Percentiles rank a stretch among this genome's conserved stretches.
Evolutionary conservation across 2,797 vertebrate species (phyloP).

Genomic region (Psittacula echo): DNA sequence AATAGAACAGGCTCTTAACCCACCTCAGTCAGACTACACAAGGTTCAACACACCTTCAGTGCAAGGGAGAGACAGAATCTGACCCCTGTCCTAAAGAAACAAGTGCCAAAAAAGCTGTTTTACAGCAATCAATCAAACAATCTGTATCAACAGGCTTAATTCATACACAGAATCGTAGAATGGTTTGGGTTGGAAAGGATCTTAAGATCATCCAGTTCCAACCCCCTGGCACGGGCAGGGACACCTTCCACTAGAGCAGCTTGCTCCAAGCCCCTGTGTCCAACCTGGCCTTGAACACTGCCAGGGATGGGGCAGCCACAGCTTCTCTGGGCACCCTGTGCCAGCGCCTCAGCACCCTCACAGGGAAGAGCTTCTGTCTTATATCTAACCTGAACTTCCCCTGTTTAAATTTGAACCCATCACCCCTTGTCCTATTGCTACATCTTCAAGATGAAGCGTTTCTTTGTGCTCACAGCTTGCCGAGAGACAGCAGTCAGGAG

Average conservation of each 20-base stretch:
- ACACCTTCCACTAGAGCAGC: no score
- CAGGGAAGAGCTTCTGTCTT: background rate
- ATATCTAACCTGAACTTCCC: background rate
- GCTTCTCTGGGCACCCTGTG: no score
- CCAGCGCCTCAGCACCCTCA: background rate
- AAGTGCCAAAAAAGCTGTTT: slow-evolving; percentile 39
- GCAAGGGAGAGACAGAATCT: slow-evolving; percentile 5
- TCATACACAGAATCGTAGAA: background rate
- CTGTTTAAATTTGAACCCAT: background rate
- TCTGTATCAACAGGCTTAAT: slow-evolving; percentile 21
- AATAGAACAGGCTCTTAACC: background rate
- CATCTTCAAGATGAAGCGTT: background rate
- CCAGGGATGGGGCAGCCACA: no score
- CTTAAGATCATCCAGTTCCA: no score
- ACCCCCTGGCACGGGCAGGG: no score
- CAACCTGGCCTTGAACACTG: no score
- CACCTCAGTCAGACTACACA: background rate
- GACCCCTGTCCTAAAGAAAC: background rate
- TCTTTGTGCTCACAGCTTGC: background rate
- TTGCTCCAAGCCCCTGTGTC: no score
- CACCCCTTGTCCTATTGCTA: background rate
- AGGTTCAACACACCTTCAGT: background rate
- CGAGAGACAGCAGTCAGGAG: background rate
- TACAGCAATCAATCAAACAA: background rate
- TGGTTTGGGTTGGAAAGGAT: no score